Evolutionary conservation across 1,140 invertebrate species (phyloP).

Genomic region (Pseudomyrmex dendroicus): DNA sequence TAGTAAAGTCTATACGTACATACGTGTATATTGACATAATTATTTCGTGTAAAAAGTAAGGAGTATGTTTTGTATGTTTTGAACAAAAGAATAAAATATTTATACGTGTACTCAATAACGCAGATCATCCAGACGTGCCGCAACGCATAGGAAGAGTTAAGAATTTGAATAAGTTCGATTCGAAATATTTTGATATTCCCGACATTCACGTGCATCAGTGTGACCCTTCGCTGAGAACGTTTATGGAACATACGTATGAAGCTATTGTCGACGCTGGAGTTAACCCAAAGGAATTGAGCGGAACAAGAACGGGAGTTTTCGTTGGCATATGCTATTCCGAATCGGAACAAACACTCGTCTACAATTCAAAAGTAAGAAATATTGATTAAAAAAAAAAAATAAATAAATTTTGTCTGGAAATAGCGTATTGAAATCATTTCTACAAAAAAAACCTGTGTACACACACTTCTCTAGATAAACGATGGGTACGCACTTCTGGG

Average conservation of each 20-base stretch:
- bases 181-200: slow-evolving; percentile 92
- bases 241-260: slow-evolving; percentile 94
- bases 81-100: neutral
- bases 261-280: slow-evolving; percentile 90
- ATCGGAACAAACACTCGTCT: no score
- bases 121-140: slow-evolving; percentile 89
- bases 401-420: no score
- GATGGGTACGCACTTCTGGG: slow-evolving; percentile 82
- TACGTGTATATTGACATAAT: neutral
- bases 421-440: neutral
- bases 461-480: slow-evolving; percentile 71
- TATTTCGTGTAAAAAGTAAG: no score
- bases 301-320: no score
- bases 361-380: neutral
- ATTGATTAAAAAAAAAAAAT: neutral
- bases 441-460: neutral
- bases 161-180: slow-evolving; percentile 93
- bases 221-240: slow-evolving; percentile 94
- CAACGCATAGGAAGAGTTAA: slow-evolving; percentile 92
- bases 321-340: no score
- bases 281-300: no score
- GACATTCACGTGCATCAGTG: slow-evolving; percentile 93
- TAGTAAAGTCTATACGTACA: neutral
- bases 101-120: neutral
- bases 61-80: neutral